A percentile compares a stretch with the other conserved stretches of the same genome.
phyloP scores from a whole-genome alignment of 2,113 vertebrate species.

The zebrafish (Danio rerio) region GRCz12tu NC_133184.1:14076501-14077000 shows the following conservation, averaged over 20 bases:
- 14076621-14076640: not conserved
- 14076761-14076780: slow-evolving; percentile 1
- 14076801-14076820: not conserved
- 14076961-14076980: no score
- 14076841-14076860: not conserved
- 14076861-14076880: not conserved
- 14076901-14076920: no score
- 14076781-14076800: slow-evolving; percentile 5
- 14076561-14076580: not conserved
- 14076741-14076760: not conserved
- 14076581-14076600: not conserved
- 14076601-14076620: not conserved
- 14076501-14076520: slow-evolving; percentile 21
- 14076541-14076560: not conserved
- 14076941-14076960: no score
- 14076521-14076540: slow-evolving; percentile 25
- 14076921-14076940: no score
- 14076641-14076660: not conserved
- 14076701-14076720: not conserved
- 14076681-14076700: not conserved
- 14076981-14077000: no score
- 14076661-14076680: not conserved
- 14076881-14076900: not conserved
- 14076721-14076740: not conserved
- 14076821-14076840: not conserved